Evolutionary conservation across 2,113 vertebrate species (phyloP).

Genomic region (Zosterops pallidus): DNA sequence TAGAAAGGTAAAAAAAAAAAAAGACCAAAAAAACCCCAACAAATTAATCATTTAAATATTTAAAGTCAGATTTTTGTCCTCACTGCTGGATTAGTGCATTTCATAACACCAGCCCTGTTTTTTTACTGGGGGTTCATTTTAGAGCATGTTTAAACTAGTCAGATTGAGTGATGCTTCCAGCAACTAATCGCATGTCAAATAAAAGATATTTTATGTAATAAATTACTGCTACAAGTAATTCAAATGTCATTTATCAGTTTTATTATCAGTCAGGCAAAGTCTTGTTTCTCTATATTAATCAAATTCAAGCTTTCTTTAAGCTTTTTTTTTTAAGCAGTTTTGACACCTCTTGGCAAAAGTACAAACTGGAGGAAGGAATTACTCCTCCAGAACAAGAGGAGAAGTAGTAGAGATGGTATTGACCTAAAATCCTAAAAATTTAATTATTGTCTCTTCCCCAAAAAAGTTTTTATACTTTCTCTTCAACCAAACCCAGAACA

Average conservation of each 20-base stretch:
- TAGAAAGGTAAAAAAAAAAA: constrained; percentile 45
- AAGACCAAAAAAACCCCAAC: background rate
- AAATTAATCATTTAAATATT: constrained; percentile 79
- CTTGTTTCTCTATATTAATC: constrained; percentile 87
- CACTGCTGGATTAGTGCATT: constrained; percentile 74
- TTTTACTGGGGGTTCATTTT: constrained; percentile 77
- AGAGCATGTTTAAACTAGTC: constrained; percentile 85
- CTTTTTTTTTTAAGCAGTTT: constrained; percentile 69
- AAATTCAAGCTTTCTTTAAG: constrained; percentile 78
- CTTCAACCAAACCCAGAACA: constrained; percentile 7
- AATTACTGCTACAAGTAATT: constrained; percentile 88
- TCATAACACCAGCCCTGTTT: constrained; percentile 74
- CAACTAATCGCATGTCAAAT: constrained; percentile 90
- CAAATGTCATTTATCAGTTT: constrained; percentile 89
- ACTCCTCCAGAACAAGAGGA: constrained; percentile 36
- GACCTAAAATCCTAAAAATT: background rate
- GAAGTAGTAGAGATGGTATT: background rate
- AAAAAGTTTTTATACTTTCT: constrained; percentile 3
- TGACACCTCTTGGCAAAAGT: constrained; percentile 81
- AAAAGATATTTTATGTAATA: constrained; percentile 90
- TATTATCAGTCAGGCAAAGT: constrained; percentile 88
- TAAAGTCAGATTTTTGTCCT: constrained; percentile 77
- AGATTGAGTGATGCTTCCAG: constrained; percentile 85
- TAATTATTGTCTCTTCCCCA: background rate
- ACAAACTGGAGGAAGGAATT: constrained; percentile 57